A percentile compares a stretch with the other conserved stretches of the same genome.
phyloP scores from a whole-genome alignment of 2,888 invertebrate genomes.

The Pyrgus malvae region DNA sequence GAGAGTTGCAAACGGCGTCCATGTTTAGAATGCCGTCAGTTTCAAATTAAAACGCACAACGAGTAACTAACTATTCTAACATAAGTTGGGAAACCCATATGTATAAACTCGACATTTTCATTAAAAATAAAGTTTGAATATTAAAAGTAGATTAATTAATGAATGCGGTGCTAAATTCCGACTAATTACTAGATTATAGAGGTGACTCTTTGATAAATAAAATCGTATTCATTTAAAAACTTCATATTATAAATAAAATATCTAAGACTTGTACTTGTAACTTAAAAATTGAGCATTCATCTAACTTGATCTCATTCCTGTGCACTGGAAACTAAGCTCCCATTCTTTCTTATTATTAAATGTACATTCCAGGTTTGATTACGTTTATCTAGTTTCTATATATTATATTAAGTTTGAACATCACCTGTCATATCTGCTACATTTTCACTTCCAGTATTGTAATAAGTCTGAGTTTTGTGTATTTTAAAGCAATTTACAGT shows the following conservation, averaged over 20 bases:
- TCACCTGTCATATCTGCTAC: neutral
- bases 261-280: conserved; percentile 18
- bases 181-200: conserved; percentile 4
- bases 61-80: conserved; percentile 3
- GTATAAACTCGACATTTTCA: conserved; percentile 1
- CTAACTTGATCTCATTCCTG: conserved; percentile 22
- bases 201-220: conserved; percentile 5
- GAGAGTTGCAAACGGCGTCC: neutral
- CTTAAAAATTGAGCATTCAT: conserved; percentile 14
- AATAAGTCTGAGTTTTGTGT: conserved; percentile 12
- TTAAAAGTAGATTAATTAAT: conserved; percentile 10
- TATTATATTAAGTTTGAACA: conserved; percentile 18
- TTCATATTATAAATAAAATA: neutral
- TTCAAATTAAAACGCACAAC: conserved; percentile 17
- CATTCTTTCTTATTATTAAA: conserved; percentile 20
- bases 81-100: neutral
- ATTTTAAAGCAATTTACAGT: conserved; percentile 11
- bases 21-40: neutral
- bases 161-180: conserved; percentile 11
- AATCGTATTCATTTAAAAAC: conserved; percentile 5
- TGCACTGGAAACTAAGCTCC: conserved; percentile 46
- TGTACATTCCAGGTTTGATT: conserved; percentile 54
- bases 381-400: conserved; percentile 17
- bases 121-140: conserved; percentile 11
- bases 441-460: neutral